These are phyloP conservation scores for Plestiodon gilberti DNA, from an alignment of 2,113 vertebrate genomes.

Conservation along the genomic window DNA sequence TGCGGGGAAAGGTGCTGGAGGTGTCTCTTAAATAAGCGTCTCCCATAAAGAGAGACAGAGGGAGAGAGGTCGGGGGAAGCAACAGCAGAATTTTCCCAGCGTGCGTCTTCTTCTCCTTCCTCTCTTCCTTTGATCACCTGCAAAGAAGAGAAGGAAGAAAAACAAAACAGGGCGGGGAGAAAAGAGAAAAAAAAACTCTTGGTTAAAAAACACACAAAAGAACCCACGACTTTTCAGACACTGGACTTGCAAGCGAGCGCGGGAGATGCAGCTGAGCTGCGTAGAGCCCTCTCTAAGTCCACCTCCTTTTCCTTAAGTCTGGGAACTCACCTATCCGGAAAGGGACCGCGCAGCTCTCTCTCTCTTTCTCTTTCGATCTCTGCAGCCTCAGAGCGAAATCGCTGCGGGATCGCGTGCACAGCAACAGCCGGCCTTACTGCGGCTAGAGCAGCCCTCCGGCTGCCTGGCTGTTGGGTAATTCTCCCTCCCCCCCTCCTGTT, in stretches of 20 bases:
- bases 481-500: too few relatives aligned
- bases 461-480: background rate
- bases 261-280: conserved; percentile 41
- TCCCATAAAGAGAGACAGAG: background rate
- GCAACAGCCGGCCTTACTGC: conserved; percentile 24
- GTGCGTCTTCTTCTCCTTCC: background rate
- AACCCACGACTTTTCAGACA: conserved; percentile 51
- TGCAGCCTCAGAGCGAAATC: background rate
- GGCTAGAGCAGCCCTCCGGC: conserved; percentile 1
- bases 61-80: background rate
- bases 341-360: background rate
- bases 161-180: background rate
- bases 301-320: background rate
- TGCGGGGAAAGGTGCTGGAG: background rate
- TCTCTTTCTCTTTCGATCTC: conserved; percentile 62
- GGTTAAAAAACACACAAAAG: conserved; percentile 62
- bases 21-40: background rate
- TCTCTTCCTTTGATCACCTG: background rate
- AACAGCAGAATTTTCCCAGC: background rate
- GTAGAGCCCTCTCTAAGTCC: conserved; percentile 41
- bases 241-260: conserved; percentile 57
- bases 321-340: conserved; percentile 52
- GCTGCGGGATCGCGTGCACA: background rate
- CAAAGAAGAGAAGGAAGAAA: conserved; percentile 26
- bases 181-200: conserved; percentile 37